Evolutionary conservation across 2,888 invertebrate species (phyloP), one percentile per base, ranked within the genome.

Genomic region (Orthosia gracilis): DNA sequence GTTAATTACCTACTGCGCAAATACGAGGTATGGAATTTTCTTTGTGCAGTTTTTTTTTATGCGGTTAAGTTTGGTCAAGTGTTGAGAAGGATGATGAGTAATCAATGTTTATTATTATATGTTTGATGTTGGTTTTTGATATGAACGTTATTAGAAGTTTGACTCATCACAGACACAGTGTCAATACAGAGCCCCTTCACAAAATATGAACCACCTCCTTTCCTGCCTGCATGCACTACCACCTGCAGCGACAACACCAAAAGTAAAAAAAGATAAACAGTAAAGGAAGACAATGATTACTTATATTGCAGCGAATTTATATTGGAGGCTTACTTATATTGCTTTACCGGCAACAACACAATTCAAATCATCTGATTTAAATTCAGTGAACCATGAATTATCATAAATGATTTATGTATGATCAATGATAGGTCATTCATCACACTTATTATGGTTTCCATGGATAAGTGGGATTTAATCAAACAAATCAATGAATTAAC

Each of bases 1-100:
- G 66, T 76, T 76, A 61, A 58, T 80, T 69, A 69, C 40, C 17
- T 50, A 66, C 65, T 67, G 72, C 78, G 83, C 62, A 82, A 72
- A 69, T 66, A 47, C 9, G 40, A 45, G 47, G 63, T 59, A 40
- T 13, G 57, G 66, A 63, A 73, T 65, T 72, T 23, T 74, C 55
- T 21, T 66, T 62, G 50, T 62, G 40, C 49, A 26, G 47, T 65
- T 50, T 58, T 61, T n/a, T 66, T 61, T 57, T 52, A 21, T 66
- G 80, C 62, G 26, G 59, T 59, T 64, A 17, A n/a, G 72, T 47
- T 71, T 45, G 79, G 54, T 72, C 59, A 65, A 54, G 18, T 55
- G 64, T 47, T 72, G 15, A 49, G 26, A 21, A 59, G 61, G 50
- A n/a, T 67, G 57, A 74, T 80, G 67, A 63, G 50, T 67, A 47